Percentiles rank a stretch among this genome's conserved stretches.
Conservation (phyloP, 2,888 invertebrate species). For the Hermodice carunculata region DNA sequence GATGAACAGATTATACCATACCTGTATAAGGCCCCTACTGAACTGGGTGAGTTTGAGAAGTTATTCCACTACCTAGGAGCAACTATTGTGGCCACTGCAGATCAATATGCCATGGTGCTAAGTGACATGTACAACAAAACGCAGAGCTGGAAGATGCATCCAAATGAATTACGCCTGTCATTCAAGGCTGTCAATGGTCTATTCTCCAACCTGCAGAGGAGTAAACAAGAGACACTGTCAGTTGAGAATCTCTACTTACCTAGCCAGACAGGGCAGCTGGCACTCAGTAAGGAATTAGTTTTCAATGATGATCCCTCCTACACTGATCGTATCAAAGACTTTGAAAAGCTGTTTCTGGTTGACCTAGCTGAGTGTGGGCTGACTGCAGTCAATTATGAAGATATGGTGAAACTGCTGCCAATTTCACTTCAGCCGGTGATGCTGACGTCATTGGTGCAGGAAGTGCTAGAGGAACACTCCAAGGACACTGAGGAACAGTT, state of each 20-base stretch:
- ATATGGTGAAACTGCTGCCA: conserved; percentile 39
- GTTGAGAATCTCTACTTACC: no score
- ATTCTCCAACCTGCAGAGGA: conserved; percentile 39
- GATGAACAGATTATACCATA: conserved; percentile 49
- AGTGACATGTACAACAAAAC: conserved; percentile 38
- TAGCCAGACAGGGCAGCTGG: conserved; percentile 17
- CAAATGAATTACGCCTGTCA: conserved; percentile 43
- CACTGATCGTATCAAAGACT: conserved; percentile 36
- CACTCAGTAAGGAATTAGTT: conserved; percentile 35
- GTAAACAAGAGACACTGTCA: no score
- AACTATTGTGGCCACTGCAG: conserved; percentile 37
- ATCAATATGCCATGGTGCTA: conserved; percentile 45
- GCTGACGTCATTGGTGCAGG: conserved; percentile 40
- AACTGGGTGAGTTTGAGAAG: conserved; percentile 46
- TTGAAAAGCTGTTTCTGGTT: conserved; percentile 42
- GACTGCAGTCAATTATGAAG: conserved; percentile 34
- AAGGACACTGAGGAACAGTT: conserved; percentile 26
- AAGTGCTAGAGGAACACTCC: conserved; percentile 39
- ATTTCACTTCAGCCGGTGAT: conserved; percentile 36
- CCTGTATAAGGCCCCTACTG: conserved; percentile 43
- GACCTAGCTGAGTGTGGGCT: conserved; percentile 45
- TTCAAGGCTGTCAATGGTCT: conserved; percentile 45
- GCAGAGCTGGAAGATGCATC: conserved; percentile 41
- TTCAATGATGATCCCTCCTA: conserved; percentile 44
- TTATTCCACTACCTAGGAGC: conserved; percentile 43